Evolutionary conservation across 1,140 invertebrate genomes (phyloP), one percentile per base, ranked within the genome.

Genomic region (Drosophila persimilis): DNA sequence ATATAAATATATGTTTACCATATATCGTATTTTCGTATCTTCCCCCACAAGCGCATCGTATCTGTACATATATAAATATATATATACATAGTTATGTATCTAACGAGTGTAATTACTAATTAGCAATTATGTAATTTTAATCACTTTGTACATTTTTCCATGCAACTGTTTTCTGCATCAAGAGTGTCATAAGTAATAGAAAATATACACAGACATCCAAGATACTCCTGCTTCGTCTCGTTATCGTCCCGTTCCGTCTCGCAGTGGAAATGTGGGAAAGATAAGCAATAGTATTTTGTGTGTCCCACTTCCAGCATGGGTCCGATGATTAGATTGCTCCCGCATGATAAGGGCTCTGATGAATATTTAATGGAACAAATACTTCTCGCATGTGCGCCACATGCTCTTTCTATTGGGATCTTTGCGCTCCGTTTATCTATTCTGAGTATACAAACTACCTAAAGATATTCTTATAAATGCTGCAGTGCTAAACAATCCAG

Each of bases 81-180:
- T 74, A 54, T 73, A 62, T 58, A 48, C 53, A 29, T 24, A 53
- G 48, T 74, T 31, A 55, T 65, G 35, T 39, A 39, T 26, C 24
- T 26, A 39, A 39, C 35, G 11, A 13, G 1, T 39, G 35, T 39
- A 39, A 11, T 39, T 45, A 55, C 35, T 26, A 24, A 55, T 59
- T 74, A 75, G 72, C 50, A 75, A 75, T 66, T 75, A 46, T 67
- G 39, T 75, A 75, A 75, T 67, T 67, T 75, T 66, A 75, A 74
- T 56, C 35, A 63, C 59, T 73, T 63, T 73, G 65, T 69, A 69
- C 64, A 69, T 69, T 63, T 69, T 64, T 44, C 51, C 63, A 69
- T 69, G 65, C 65, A 69, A 69, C 17, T 69, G 65, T 73, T 73
- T 55, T 70, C 52, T 63, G 67, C 59, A 64, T 57, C 52, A 50